Evolutionary conservation across 2,797 vertebrate genomes (phyloP), one percentile per base, ranked within the genome.

Genomic region (Tympanoctomys barrerae): DNA sequence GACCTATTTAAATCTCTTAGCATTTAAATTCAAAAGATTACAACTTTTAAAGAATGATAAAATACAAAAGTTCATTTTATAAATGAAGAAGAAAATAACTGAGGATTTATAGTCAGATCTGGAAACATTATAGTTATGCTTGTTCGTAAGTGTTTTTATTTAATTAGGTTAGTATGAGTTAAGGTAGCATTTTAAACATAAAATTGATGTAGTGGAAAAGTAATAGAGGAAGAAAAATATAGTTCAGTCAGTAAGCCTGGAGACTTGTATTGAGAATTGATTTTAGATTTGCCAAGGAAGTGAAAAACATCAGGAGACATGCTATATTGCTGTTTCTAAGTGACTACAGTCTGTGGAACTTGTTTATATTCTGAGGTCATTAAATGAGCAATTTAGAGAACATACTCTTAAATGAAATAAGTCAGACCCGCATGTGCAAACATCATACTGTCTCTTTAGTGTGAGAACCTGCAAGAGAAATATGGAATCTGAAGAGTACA

Each of bases 261-360:
- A 81, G 59, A 78, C 16, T 86, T 93, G 5, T 89, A 46, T 13
- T 89, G 92, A 93, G 66, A 90, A 93, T 62, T 73, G 39, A 14
- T 79, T 94, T 94, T 94, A 96, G 73, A 91, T 87, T 92, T 92
- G 46, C 83, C n/a, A 71, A 49, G 21, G 16, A 91, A 84, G 92
- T 77, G 49, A 83, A 33, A 66, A 86, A 19, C 16, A 54, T 52
- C 16, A 59, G 18, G 73, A 54, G 5, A 77, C n/a, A 52, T 57
- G 5, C 14, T 66, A 84, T 61, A 71, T 85, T 87, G 87, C 90
- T 87, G 12, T 66, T 93, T 95, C 22, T 71, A 42, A 54, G 46
- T 90, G 31, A 83, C 73, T 91, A 16, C 96, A 73, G 46, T 90
- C 36, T 61, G 5, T 94, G 79, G 66, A 95, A 73, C 59, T 33